These are phyloP conservation scores for Lithophane socia DNA, from an alignment of 2,888 invertebrate genomes.

Conservation along the genomic window DNA sequence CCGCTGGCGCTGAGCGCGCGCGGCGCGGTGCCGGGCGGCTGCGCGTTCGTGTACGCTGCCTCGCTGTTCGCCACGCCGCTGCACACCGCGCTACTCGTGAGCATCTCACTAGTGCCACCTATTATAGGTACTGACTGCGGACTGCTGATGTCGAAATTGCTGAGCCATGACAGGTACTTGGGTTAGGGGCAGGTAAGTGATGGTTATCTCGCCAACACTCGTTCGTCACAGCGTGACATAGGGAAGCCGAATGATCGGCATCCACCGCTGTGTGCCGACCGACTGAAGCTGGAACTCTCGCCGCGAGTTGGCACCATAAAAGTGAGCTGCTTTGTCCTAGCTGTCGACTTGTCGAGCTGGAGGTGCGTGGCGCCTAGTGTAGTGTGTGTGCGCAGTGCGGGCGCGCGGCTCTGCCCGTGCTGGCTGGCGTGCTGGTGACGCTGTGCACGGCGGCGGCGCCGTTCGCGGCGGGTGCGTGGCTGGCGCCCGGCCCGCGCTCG, in stretches of 20 bases:
- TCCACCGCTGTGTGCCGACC: background rate
- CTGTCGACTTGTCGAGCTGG: background rate
- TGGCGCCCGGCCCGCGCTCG: slow-evolving; percentile 59
- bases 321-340: background rate
- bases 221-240: background rate
- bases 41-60: slow-evolving; percentile 73
- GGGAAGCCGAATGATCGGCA: too few species aligned
- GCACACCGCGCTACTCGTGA: slow-evolving; percentile 94
- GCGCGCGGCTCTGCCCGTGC: slow-evolving; percentile 71
- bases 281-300: background rate
- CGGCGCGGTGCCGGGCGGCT: slow-evolving; percentile 25
- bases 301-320: background rate
- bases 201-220: background rate
- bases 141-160: background rate
- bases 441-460: slow-evolving; percentile 69
- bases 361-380: background rate
- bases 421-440: slow-evolving; percentile 67
- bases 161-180: background rate
- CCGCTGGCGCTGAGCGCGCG: slow-evolving; percentile 75
- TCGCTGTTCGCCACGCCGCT: slow-evolving; percentile 94
- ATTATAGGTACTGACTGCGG: background rate
- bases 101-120: slow-evolving; percentile 72
- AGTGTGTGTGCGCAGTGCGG: slow-evolving; percentile 74
- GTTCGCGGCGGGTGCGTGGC: slow-evolving; percentile 69
- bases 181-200: background rate